These are phyloP conservation scores for Chrysaora quinquecirrha DNA, from an alignment of 30 jellyfish, hydroid and myxozoan genomes.

Conservation along the genomic window DNA sequence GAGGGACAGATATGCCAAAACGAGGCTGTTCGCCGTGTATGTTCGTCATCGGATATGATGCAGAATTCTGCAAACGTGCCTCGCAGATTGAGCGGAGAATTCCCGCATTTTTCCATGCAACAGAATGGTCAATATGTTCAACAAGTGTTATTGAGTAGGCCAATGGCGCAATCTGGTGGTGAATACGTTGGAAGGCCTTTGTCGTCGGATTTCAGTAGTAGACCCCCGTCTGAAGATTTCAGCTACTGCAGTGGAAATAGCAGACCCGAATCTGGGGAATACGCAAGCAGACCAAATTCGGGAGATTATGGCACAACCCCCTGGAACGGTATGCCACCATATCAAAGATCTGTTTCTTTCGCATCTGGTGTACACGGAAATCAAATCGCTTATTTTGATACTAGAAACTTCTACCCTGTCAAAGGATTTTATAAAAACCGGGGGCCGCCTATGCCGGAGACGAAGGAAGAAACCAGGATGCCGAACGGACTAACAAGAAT, in stretches of 20 bases:
- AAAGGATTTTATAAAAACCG: conserved; percentile 77
- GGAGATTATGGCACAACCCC: conserved; percentile 84
- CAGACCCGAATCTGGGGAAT: conserved; percentile 97
- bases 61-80: conserved; percentile 50
- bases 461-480: conserved; percentile 87
- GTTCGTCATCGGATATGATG: conserved; percentile 71
- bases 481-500: conserved; percentile 75
- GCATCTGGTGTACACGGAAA: conserved; percentile 62
- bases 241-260: conserved; percentile 90
- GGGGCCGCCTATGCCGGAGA: conserved; percentile 87
- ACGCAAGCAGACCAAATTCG: conserved; percentile 89
- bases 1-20: conserved; percentile 62
- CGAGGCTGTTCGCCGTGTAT: conserved; percentile 58
- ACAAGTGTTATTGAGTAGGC: conserved; percentile 56
- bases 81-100: conserved; percentile 84
- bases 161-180: conserved; percentile 82
- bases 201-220: conserved; percentile 93
- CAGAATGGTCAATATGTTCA: conserved; percentile 65
- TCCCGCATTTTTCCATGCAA: conserved; percentile 56
- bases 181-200: conserved; percentile 92
- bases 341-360: conserved; percentile 70
- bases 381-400: conserved; percentile 80
- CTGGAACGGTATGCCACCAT: conserved; percentile 65
- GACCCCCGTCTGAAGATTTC: conserved; percentile 96
- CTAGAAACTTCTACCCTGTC: conserved; percentile 89